Evolutionary conservation across 2,113 vertebrate species (phyloP), one percentile per base, ranked within the genome.

Genomic region (Apaloderma vittatum): DNA sequence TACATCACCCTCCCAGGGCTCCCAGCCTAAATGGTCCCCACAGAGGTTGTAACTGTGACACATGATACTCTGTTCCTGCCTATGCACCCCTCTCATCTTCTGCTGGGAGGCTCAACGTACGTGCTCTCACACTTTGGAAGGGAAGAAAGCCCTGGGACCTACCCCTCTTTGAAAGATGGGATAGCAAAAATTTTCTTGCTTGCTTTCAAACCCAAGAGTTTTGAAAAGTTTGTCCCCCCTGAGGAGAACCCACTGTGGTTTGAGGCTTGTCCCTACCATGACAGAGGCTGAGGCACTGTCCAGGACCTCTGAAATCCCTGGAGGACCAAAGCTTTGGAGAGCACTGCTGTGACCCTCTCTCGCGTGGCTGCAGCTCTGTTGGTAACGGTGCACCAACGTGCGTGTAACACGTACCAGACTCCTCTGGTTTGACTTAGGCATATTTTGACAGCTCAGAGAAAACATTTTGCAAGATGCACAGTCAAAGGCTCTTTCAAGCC

Each of bases 361-460:
- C 2, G 4, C 66, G 9, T 0, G 1, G 71, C 85, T 68, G 15
- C 77, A 52, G 51, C 68, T 71, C 66, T 6, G 2, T 0, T 6
- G 36, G 52, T 57, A 29, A 19, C 1, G 0, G 70, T 22, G 58
- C 54, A 14, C 48, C 77, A 54, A 23, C 1, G 0, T 17, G 15
- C 67, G 36, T 1, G 0, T 67, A 90, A 90, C 59, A 32, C 20
- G 9, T 90, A 86, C 92, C 96, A 96, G 92, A n/a, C 82, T 82
- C 79, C 88, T 67, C 57, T 12, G 68, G 30, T 74, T 75, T 94
- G 90, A 94, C 72, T 57, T 88, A 78, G n/a, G 86, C 9, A 0
- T 95, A n/a, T 94, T 96, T 93, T 96, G 97, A 97, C 82, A 83
- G 63, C 82, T 92, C 82, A 45, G 75, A 80, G 93, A 86, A 95